Percentiles rank a stretch among this genome's conserved stretches.
Evolutionary conservation across 2,888 invertebrate species (phyloP).

Genomic region (Synanthedon tipuliformis): DNA sequence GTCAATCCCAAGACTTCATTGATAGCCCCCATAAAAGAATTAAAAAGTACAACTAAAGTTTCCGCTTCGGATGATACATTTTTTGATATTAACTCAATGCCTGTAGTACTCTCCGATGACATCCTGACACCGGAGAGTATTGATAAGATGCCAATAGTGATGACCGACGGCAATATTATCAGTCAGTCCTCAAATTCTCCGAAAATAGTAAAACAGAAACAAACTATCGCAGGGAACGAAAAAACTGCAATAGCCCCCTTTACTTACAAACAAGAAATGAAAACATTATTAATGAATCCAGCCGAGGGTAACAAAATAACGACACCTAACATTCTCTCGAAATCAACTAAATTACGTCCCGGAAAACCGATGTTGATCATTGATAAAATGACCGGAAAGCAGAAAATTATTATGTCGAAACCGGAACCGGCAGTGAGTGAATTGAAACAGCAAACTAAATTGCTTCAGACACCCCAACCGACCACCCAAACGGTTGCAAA

Average conservation of each 20-base stretch:
- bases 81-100: slow-evolving; percentile 82
- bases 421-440: slow-evolving; percentile 44
- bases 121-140: slow-evolving; percentile 75
- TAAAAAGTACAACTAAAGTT: slow-evolving; percentile 17
- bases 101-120: slow-evolving; percentile 79
- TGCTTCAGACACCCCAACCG: slow-evolving; percentile 25
- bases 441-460: slow-evolving; percentile 23
- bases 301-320: slow-evolving; percentile 32
- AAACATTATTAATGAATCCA: slow-evolving; percentile 51
- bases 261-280: slow-evolving; percentile 41
- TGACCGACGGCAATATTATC: slow-evolving; percentile 56
- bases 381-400: slow-evolving; percentile 58
- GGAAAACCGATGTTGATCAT: slow-evolving; percentile 59
- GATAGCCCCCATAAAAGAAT: slow-evolving; percentile 29
- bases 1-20: slow-evolving; percentile 40
- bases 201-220: slow-evolving; percentile 27
- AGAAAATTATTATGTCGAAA: slow-evolving; percentile 60
- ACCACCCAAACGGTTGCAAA: slow-evolving; percentile 31
- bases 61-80: slow-evolving; percentile 47
- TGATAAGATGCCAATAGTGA: slow-evolving; percentile 76
- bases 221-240: slow-evolving; percentile 31
- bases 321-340: slow-evolving; percentile 63
- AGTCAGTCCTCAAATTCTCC: slow-evolving; percentile 34
- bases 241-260: slow-evolving; percentile 31
- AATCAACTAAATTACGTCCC: slow-evolving; percentile 55